phyloP scores from a whole-genome alignment of 2,888 invertebrate genomes.

The Drosophila crucigera region DNA sequence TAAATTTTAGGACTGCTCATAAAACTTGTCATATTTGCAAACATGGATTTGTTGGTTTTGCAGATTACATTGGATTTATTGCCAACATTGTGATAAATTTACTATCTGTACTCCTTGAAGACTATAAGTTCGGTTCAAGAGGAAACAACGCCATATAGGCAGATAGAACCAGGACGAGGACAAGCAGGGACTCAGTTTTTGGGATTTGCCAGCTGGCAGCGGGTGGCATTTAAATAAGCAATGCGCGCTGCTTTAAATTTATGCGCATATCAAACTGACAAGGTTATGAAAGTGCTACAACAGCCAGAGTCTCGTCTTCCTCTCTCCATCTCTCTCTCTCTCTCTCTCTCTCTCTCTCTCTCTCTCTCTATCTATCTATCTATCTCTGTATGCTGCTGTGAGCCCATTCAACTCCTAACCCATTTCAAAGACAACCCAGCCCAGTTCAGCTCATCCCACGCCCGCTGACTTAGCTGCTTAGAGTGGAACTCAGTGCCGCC shows the following conservation, averaged over 20 bases:
- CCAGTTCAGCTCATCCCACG: slow-evolving; percentile 3
- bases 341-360: slow-evolving; percentile 6
- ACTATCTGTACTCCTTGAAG: slow-evolving; percentile 12
- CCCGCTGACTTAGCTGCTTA: slow-evolving; percentile 23
- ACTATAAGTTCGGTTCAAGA: not conserved
- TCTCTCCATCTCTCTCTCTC: not conserved
- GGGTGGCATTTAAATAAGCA: slow-evolving; percentile 77
- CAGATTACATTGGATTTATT: slow-evolving; percentile 36
- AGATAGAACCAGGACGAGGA: slow-evolving; percentile 24
- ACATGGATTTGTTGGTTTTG: slow-evolving; percentile 3
- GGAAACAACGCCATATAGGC: slow-evolving; percentile 4
- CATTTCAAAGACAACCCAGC: not conserved
- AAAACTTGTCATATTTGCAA: slow-evolving; percentile 10
- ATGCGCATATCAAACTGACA: slow-evolving; percentile 81
- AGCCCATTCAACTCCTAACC: not conserved
- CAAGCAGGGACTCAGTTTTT: slow-evolving; percentile 32
- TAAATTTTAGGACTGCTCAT: not conserved
- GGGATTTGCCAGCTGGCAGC: slow-evolving; percentile 47
- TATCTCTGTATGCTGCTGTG: not conserved
- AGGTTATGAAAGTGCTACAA: slow-evolving; percentile 79
- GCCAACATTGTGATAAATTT: slow-evolving; percentile 42
- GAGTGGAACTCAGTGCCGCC: slow-evolving; percentile 8
- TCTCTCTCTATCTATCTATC: not conserved
- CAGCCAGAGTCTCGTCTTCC: slow-evolving; percentile 41
- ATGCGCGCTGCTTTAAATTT: slow-evolving; percentile 79